Evolutionary conservation across 2,888 invertebrate genomes (phyloP).

Genomic region (Leptura quadrifasciata): DNA sequence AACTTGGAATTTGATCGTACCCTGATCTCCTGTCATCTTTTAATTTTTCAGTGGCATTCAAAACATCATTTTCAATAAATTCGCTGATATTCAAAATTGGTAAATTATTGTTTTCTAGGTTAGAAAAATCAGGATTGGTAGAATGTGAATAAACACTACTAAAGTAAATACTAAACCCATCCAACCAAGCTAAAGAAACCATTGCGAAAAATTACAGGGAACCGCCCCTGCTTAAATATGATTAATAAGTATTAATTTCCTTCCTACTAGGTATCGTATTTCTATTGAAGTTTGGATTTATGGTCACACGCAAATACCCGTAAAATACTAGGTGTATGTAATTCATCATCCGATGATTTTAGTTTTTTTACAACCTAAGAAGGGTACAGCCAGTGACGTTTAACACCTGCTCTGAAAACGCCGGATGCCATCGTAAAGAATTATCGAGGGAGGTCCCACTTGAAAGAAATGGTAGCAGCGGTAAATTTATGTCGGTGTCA

Average conservation of each 20-base stretch:
- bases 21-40: no score
- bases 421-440: slow-evolving; percentile 44
- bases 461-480: slow-evolving; percentile 35
- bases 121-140: no score
- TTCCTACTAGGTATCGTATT: neutral
- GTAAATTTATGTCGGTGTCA: slow-evolving; percentile 42
- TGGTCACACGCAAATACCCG: neutral
- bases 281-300: neutral
- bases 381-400: slow-evolving; percentile 32
- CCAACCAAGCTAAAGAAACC: no score
- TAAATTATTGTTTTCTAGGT: no score
- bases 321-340: slow-evolving; percentile 6
- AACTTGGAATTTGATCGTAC: no score
- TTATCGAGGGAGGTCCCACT: slow-evolving; percentile 42
- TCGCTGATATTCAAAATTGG: no score
- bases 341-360: slow-evolving; percentile 13
- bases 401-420: slow-evolving; percentile 41
- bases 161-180: no score
- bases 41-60: no score
- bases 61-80: no score
- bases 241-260: neutral
- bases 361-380: neutral
- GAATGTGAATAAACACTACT: no score
- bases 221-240: neutral
- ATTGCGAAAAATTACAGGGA: neutral